Evolutionary conservation across 2,888 invertebrate genomes (phyloP).

Genomic region (Drosophila falleni): DNA sequence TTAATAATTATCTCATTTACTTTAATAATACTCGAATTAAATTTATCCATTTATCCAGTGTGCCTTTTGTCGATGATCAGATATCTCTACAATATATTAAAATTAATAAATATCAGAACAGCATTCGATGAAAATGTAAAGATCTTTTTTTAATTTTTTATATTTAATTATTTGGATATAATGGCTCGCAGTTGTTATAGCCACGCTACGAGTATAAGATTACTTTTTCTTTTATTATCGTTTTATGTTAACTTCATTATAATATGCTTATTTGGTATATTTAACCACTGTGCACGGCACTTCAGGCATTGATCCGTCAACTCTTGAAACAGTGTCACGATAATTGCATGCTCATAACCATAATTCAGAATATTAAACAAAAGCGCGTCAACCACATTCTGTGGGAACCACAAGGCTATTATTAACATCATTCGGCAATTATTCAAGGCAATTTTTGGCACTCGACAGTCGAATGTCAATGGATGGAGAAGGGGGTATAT

Average conservation of each 20-base stretch:
- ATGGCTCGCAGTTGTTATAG: too few relatives aligned
- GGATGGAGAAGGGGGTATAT: conserved; percentile 4
- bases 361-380: conserved; percentile 29
- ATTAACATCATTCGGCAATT: conserved; percentile 53
- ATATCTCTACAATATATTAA: neutral
- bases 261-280: neutral
- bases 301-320: conserved; percentile 8
- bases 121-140: too few relatives aligned
- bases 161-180: too few relatives aligned
- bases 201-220: too few relatives aligned
- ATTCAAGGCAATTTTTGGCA: conserved; percentile 49
- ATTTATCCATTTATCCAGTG: too few relatives aligned
- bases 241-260: neutral
- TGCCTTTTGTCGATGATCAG: too few relatives aligned
- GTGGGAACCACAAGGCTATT: conserved; percentile 36
- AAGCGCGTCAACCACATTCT: conserved; percentile 13
- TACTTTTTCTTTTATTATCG: too few relatives aligned
- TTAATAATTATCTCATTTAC: too few relatives aligned
- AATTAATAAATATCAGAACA: too few relatives aligned
- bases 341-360: conserved; percentile 31
- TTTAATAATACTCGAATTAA: too few relatives aligned
- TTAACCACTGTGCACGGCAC: neutral
- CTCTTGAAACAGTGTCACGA: conserved; percentile 23
- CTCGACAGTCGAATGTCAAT: conserved; percentile 52
- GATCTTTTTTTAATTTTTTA: too few relatives aligned